A percentile compares a stretch with the other conserved stretches of the same genome.
phyloP scores from a whole-genome alignment of 2,888 invertebrate species.

The Pristionchus exspectatus region DNA sequence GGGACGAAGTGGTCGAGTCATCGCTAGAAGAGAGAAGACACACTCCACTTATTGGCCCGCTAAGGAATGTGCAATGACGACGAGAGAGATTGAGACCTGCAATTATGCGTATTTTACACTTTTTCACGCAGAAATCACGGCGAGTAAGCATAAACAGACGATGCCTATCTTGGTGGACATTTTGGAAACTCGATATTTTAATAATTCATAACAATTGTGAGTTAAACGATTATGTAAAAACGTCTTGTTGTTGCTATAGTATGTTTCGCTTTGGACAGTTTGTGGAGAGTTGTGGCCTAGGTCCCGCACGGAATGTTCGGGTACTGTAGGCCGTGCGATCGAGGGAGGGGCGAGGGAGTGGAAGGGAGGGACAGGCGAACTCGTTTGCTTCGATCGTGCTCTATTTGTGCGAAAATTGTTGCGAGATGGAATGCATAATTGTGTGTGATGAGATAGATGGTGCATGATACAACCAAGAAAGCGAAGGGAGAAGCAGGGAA shows the following conservation, averaged over 20 bases:
- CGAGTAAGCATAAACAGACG: background rate
- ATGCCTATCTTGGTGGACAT: background rate
- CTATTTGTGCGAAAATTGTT: constrained; percentile 22
- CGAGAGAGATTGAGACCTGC: background rate
- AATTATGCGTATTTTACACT: background rate
- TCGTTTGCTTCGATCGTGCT: constrained; percentile 23
- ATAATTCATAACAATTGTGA: no score
- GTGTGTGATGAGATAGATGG: constrained; percentile 4
- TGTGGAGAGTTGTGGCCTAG: no score
- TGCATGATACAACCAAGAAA: background rate
- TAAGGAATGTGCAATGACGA: background rate
- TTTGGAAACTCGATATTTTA: no score
- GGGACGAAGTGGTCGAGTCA: constrained; percentile 7
- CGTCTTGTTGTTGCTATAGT: no score
- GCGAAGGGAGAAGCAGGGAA: background rate
- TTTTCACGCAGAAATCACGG: background rate
- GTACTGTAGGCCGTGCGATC: background rate
- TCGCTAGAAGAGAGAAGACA: background rate
- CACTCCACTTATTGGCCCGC: background rate
- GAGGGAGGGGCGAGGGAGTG: background rate
- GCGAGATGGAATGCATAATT: constrained; percentile 36
- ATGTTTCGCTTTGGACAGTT: no score
- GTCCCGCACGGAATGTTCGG: constrained; percentile 25
- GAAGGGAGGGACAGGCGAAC: background rate
- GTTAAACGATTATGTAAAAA: no score